Percentiles rank a stretch among this genome's conserved stretches.
Evolutionary conservation across 2,797 vertebrate genomes (phyloP).

Genomic region (Diceros bicornis): DNA sequence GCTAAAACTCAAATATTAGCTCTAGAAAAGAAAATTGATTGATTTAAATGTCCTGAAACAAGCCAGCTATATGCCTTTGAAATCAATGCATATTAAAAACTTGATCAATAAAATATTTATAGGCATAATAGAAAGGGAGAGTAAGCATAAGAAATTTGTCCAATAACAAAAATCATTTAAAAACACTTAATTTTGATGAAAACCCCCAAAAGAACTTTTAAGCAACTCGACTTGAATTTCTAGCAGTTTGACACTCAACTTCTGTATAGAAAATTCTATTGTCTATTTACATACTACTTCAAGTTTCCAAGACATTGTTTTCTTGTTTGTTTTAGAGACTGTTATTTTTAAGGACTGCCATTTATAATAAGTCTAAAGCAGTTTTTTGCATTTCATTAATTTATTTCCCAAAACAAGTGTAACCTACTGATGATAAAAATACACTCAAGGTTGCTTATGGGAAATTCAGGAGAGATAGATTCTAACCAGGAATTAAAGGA

Average conservation of each 20-base stretch:
- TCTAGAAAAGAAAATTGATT: slow-evolving; percentile 17
- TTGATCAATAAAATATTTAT: background rate
- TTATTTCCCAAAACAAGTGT: background rate
- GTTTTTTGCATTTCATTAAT: background rate
- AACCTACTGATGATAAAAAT: background rate
- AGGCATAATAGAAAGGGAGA: background rate
- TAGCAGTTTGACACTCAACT: background rate
- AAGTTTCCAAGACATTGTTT: slow-evolving; percentile 17
- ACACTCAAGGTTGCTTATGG: background rate
- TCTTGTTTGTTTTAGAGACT: background rate
- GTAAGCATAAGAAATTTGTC: slow-evolving; percentile 12
- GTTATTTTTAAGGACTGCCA: background rate
- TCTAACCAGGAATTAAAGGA: background rate
- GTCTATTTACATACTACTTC: background rate
- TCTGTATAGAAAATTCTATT: background rate
- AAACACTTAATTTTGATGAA: slow-evolving; percentile 18
- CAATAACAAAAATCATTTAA: slow-evolving; percentile 25
- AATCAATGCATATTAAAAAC: background rate
- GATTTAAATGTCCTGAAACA: slow-evolving; percentile 10
- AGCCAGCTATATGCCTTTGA: background rate
- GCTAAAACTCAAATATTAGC: background rate
- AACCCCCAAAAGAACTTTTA: background rate
- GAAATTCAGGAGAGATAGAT: background rate
- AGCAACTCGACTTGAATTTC: slow-evolving; percentile 8
- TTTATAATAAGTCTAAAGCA: slow-evolving; percentile 11